Conservation (phyloP, 2,888 invertebrate species). For the Papilio gigon region DNA sequence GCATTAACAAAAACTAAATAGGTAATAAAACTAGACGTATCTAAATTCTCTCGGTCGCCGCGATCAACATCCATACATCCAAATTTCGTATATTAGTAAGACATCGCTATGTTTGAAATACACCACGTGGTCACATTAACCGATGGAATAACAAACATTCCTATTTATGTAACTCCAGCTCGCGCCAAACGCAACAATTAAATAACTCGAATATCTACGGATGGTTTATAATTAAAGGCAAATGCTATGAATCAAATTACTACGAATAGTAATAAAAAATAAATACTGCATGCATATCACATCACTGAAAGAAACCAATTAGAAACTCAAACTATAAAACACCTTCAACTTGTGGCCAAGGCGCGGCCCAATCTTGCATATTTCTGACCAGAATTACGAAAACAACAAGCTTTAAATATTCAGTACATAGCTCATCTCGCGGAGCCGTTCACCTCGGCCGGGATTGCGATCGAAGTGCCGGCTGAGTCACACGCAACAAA, state of each 20-base stretch:
- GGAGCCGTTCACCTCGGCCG: conserved; percentile 23
- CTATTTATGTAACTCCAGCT: conserved; percentile 13
- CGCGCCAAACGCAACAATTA: conserved; percentile 21
- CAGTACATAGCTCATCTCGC: conserved; percentile 19
- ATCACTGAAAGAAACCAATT: neutral
- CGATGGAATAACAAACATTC: conserved; percentile 34
- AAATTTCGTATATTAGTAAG: no score
- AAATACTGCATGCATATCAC: no score
- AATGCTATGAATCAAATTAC: neutral
- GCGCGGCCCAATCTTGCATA: conserved; percentile 2
- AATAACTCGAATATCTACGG: conserved; percentile 7
- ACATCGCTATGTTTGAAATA: neutral
- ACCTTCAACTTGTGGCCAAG: neutral
- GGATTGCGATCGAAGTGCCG: conserved; percentile 14
- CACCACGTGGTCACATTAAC: conserved; percentile 18
- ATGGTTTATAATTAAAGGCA: neutral
- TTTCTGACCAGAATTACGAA: conserved; percentile 15
- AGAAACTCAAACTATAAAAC: neutral
- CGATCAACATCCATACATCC: no score
- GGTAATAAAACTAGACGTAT: no score
- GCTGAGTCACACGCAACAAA: conserved; percentile 26
- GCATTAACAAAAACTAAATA: no score
- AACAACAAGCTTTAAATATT: conserved; percentile 17
- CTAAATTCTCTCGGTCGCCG: no score
- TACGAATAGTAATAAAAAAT: no score